Base-by-base conservation (phyloP, 1,140 invertebrate species). In the Diorhabda sublineata region DNA sequence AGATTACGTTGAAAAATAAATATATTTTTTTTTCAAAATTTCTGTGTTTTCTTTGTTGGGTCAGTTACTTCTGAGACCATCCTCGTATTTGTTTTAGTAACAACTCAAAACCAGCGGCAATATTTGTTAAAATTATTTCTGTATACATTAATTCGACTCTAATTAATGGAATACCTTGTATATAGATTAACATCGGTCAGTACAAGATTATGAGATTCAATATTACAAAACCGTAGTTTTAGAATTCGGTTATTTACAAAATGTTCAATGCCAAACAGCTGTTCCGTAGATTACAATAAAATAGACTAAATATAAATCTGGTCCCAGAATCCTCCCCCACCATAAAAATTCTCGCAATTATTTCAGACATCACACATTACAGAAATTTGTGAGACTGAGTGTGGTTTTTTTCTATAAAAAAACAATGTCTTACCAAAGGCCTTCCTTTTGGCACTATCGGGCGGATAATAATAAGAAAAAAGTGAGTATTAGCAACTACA, bases 371-470 rank as follows among this genome's bases (percentile, higher is more conserved):
- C 47, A 45, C 66, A 61, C 47, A 45, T 63, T 61, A 68, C 73
- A 69, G 68, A 69, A 66, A 71, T 67, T 71, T 73, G 61, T 58
- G 47, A 68, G 61, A 61, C 71, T 73, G 61, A 45, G 59, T 61
- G 67, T 56, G 69, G 9, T 63, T 68, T 67, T 63, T 45, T 41
- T 52, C 42, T 43, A 45, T 60, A 58, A 70, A 69, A 72, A 72
- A 66, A 72, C 42, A 59, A 83, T 83, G 64, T 74, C 85, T 81
- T 87, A 85, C 76, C 83, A 85, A 76, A 82, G 86, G 73, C 87
- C 87, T 67, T 82, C 87, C 58, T 88, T 88, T 79, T 88, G 87
- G 87, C 71, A 73, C 60, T 77, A 71, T 68, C 66, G 74, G 41
- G 58, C 73, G n/a, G 66, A 71, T 8, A 60, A 64, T 9, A 65